Base-by-base conservation (phyloP, 1,140 invertebrate species). In the Coenobita brevimanus region DNA sequence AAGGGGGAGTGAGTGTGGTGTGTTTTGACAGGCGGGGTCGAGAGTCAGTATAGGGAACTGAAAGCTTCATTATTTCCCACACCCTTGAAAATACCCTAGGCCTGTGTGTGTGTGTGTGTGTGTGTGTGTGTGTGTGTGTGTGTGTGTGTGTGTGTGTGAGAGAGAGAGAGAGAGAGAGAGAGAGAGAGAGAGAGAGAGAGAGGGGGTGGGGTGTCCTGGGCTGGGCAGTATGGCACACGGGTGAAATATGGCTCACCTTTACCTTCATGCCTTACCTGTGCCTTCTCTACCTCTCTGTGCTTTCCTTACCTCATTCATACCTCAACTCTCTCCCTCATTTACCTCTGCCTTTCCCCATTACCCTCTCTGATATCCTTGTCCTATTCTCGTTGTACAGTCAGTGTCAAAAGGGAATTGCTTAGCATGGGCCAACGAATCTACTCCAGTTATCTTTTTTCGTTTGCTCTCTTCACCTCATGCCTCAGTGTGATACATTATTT, bases 211-310 rank as follows among this genome's bases (percentile, higher is more conserved):
- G 30, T 33, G 17, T 54, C 79, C 17, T 43, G 69, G 38, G 46
- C 27, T 76, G 41, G 73, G 60, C 30, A 64, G 54, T 62, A 3
- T 81, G 54, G 60, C 79, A 81, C 54, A 81, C 27, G 21, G 30
- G 30, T 8, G 21, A 62, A 62, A 64, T 81, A 81, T 64, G 36
- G 79, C 54, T n/a, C 30, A 10, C 27, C 30, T 54, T 30, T 64
- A 4, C 67, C 15, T 38, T 17, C 17, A 6, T 50, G 6, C 46
- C 46, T 50, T 50, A 50, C 46, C 46, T 50, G n/a, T n/a, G n/a
- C n/a, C n/a, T n/a, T n/a, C n/a, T n/a, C n/a, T n/a, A n/a, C n/a
- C n/a, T n/a, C n/a, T n/a, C n/a, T n/a, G n/a, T n/a, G n/a, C n/a
- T n/a, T n/a, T n/a, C n/a, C n/a, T n/a, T n/a, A n/a, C n/a, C n/a